Percentiles rank a stretch among this genome's conserved stretches.
Evolutionary conservation across 2,113 vertebrate species (phyloP).

Genomic region (Romanogobio albipinnatus): DNA sequence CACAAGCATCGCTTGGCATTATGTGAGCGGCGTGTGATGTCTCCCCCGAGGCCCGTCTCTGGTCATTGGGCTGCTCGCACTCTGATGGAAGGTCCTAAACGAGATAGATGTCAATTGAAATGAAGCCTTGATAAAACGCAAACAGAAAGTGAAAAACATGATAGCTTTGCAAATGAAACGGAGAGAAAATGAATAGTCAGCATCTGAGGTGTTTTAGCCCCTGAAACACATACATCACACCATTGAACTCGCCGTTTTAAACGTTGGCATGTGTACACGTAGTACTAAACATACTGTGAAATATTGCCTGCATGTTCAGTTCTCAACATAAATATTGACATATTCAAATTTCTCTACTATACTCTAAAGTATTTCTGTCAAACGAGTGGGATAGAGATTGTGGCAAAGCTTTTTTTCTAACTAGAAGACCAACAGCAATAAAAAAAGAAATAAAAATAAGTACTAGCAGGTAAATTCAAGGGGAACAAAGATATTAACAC

Average conservation of each 20-base stretch:
- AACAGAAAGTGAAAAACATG: constrained; percentile 11
- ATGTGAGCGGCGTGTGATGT: constrained; percentile 17
- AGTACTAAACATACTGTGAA: constrained; percentile 2
- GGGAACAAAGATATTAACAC: constrained; percentile 2
- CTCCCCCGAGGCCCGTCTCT: constrained; percentile 20
- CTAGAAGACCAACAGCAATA: not conserved
- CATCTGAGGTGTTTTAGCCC: constrained; percentile 20
- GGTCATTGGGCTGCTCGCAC: constrained; percentile 24
- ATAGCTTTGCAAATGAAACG: constrained; percentile 13
- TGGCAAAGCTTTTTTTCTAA: not conserved
- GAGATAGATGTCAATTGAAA: constrained; percentile 29
- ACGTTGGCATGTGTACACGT: not conserved
- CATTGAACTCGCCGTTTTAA: not conserved
- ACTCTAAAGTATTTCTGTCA: constrained; percentile 19
- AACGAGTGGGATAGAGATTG: not conserved
- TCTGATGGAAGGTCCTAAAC: constrained; percentile 27
- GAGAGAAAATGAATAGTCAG: constrained; percentile 33
- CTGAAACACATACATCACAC: constrained; percentile 7
- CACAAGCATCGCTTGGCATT: constrained; percentile 16
- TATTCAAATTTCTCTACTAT: constrained; percentile 7
- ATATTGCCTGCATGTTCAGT: constrained; percentile 1
- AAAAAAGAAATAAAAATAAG: not conserved
- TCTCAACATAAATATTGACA: constrained; percentile 26
- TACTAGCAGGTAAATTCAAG: not conserved
- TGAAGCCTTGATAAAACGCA: constrained; percentile 23